Evolutionary conservation across 1,140 invertebrate genomes (phyloP).

Genomic region (Chrysoperla carnea): DNA sequence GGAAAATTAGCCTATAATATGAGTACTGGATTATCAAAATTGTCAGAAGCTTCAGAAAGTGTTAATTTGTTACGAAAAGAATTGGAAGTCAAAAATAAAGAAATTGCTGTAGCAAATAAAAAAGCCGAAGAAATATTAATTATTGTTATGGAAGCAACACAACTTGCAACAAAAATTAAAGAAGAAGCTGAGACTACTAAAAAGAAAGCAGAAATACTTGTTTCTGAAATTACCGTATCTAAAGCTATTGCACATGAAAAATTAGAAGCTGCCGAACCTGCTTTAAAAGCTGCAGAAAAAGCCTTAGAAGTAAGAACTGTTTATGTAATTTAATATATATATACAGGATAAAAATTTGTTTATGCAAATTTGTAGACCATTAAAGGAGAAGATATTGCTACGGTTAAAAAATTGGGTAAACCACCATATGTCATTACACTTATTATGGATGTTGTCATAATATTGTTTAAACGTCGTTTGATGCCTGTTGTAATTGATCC

Average conservation of each 20-base stretch:
- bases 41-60: constrained; percentile 63
- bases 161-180: constrained; percentile 56
- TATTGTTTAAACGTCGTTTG: constrained; percentile 60
- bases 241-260: constrained; percentile 62
- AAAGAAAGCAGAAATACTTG: constrained; percentile 57
- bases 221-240: constrained; percentile 59
- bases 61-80: constrained; percentile 62
- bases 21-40: constrained; percentile 64
- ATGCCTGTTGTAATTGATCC: constrained; percentile 48
- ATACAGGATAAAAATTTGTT: constrained; percentile 1
- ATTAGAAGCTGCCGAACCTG: constrained; percentile 60
- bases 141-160: constrained; percentile 41
- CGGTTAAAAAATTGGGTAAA: constrained; percentile 70
- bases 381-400: constrained; percentile 70
- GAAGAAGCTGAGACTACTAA: constrained; percentile 66
- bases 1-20: constrained; percentile 54
- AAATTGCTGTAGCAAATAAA: constrained; percentile 50
- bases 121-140: constrained; percentile 46
- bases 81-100: constrained; percentile 58
- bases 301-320: constrained; percentile 39
- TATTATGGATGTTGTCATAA: constrained; percentile 74
- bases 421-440: constrained; percentile 75
- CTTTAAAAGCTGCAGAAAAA: constrained; percentile 65
- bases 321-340: too few relatives aligned
- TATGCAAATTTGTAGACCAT: constrained; percentile 42